Percentiles rank a stretch among this genome's conserved stretches.
Evolutionary conservation across 2,888 invertebrate species (phyloP).

Genomic region (Margaritifera margaritifera): DNA sequence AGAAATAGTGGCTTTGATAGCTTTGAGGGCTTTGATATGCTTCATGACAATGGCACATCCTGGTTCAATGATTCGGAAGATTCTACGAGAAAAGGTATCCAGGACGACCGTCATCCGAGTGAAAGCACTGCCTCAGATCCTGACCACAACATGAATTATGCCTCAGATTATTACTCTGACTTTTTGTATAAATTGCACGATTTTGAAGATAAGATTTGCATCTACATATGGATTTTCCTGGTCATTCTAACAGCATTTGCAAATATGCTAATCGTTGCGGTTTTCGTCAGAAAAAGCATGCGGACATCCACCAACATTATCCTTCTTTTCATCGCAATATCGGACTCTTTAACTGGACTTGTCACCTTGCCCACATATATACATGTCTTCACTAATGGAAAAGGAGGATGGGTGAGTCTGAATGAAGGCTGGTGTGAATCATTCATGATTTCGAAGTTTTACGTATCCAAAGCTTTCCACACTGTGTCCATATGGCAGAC

Average conservation of each 20-base stretch:
- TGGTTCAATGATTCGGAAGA: too few species aligned
- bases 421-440: slow-evolving; percentile 20
- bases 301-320: slow-evolving; percentile 33
- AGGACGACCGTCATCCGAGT: too few species aligned
- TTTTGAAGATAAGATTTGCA: background rate
- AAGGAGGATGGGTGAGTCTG: background rate
- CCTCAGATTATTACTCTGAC: too few species aligned
- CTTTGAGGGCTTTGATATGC: too few species aligned
- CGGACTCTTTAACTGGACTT: slow-evolving; percentile 33
- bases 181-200: background rate
- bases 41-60: too few species aligned
- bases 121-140: too few species aligned
- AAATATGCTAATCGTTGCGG: slow-evolving; percentile 30
- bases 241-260: slow-evolving; percentile 25
- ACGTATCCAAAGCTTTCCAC: slow-evolving; percentile 28
- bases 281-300: slow-evolving; percentile 28
- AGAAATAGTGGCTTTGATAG: too few species aligned
- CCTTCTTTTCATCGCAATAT: slow-evolving; percentile 30
- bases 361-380: slow-evolving; percentile 29
- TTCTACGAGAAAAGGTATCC: too few species aligned
- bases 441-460: slow-evolving; percentile 19
- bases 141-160: too few species aligned
- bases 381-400: slow-evolving; percentile 1
- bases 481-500: slow-evolving; percentile 41
- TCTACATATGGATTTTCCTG: slow-evolving; percentile 11